Conservation (phyloP, 2,888 invertebrate genomes). For the Sminthurinus aureus region DNA sequence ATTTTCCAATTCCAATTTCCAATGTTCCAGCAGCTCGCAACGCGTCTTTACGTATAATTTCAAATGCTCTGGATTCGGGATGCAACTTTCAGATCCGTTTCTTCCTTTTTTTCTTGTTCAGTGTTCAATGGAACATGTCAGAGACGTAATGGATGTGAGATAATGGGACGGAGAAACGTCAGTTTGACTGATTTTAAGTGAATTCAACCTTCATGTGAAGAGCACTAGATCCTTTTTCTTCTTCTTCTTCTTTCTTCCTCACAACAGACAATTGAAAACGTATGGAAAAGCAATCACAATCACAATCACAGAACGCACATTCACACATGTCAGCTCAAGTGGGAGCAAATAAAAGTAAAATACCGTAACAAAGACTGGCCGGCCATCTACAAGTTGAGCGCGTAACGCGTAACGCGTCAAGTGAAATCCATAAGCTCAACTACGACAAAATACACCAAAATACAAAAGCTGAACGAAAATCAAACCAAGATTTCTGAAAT, state of each 20-base stretch:
- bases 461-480: neutral
- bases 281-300: neutral
- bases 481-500: neutral
- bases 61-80: neutral
- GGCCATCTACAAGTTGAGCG: neutral
- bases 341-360: neutral
- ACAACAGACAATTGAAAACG: neutral
- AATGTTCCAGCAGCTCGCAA: neutral
- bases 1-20: too few species aligned
- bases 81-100: neutral
- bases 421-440: neutral
- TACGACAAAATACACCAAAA: neutral
- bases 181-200: neutral
- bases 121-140: neutral
- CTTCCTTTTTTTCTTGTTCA: neutral
- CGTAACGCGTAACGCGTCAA: neutral
- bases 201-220: neutral
- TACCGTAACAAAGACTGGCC: neutral
- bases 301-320: neutral
- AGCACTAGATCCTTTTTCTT: neutral
- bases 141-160: neutral
- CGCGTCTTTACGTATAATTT: neutral
- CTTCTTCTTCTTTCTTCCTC: neutral
- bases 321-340: neutral
- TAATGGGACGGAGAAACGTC: neutral